phyloP scores from a whole-genome alignment of 2,888 invertebrate genomes.

The Euzetes globulus region DNA sequence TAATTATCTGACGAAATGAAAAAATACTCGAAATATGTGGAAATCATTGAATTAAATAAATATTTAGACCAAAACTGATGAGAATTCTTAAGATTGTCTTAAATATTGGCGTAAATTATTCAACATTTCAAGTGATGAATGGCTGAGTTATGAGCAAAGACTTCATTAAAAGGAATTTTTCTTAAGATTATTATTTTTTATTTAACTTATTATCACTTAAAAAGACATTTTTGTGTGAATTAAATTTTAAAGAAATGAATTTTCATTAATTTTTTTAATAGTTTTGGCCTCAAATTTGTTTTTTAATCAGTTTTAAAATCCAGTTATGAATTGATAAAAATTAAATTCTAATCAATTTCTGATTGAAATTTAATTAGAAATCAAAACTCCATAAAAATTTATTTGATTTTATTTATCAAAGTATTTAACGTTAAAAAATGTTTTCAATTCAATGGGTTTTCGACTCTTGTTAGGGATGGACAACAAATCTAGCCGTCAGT shows the following conservation, averaged over 20 bases:
- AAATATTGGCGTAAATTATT: neutral
- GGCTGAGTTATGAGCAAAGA: too few species aligned
- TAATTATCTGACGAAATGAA: neutral
- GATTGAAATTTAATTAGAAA: too few species aligned
- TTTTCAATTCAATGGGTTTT: too few species aligned
- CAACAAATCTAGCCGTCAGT: neutral
- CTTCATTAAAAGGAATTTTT: too few species aligned
- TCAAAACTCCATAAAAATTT: too few species aligned
- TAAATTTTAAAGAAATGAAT: neutral
- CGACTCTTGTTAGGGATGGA: neutral
- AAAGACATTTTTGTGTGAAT: neutral
- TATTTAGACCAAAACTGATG: conserved; percentile 25
- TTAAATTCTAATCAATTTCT: neutral
- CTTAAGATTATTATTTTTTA: neutral
- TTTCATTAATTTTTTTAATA: neutral
- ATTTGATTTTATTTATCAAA: too few species aligned
- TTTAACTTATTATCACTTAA: neutral
- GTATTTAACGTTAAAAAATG: too few species aligned
- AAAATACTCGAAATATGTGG: neutral
- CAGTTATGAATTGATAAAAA: neutral
- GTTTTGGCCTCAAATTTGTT: conserved; percentile 10
- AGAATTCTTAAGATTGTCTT: neutral
- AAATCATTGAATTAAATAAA: conserved; percentile 3
- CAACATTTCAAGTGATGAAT: neutral
- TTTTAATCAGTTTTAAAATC: neutral